Conservation (phyloP, 2,888 invertebrate species). For the Amiota minor region DNA sequence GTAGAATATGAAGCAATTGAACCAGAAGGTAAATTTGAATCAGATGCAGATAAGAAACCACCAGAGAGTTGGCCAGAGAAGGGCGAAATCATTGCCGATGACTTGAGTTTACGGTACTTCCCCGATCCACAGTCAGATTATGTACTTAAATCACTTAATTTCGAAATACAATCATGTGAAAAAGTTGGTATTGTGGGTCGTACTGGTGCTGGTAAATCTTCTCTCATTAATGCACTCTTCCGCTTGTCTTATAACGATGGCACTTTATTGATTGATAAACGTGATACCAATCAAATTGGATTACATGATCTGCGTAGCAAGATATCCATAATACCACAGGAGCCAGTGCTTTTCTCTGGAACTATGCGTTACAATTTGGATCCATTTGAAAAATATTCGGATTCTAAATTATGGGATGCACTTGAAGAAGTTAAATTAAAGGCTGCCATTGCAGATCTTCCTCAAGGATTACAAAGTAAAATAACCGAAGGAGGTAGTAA, state of each 20-base stretch:
- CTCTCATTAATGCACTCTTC: constrained; percentile 82
- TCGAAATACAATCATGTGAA: constrained; percentile 78
- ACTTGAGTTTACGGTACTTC: constrained; percentile 82
- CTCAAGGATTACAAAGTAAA: constrained; percentile 80
- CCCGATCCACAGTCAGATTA: constrained; percentile 77
- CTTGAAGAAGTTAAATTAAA: constrained; percentile 84
- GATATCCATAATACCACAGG: constrained; percentile 89
- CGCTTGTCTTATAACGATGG: constrained; percentile 87
- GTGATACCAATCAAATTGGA: constrained; percentile 81
- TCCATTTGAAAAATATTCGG: constrained; percentile 87
- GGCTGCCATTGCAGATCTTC: constrained; percentile 78
- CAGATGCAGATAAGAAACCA: constrained; percentile 78
- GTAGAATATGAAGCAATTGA: constrained; percentile 78
- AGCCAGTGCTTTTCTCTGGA: constrained; percentile 89
- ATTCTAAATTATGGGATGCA: constrained; percentile 86
- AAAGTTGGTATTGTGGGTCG: constrained; percentile 83
- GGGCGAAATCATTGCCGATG: constrained; percentile 80
- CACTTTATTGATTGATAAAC: constrained; percentile 84
- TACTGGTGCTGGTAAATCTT: constrained; percentile 84
- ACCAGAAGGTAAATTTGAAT: constrained; percentile 77
- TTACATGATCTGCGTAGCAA: constrained; percentile 83
- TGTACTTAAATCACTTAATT: constrained; percentile 82
- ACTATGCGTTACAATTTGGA: constrained; percentile 91
- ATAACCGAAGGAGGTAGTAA: constrained; percentile 86
- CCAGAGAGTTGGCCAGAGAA: constrained; percentile 81